Percentiles rank a stretch among this genome's conserved stretches.
These are phyloP conservation scores for Rostratula benghalensis DNA, from an alignment of 2,113 vertebrate species.

Conservation along the genomic window DNA sequence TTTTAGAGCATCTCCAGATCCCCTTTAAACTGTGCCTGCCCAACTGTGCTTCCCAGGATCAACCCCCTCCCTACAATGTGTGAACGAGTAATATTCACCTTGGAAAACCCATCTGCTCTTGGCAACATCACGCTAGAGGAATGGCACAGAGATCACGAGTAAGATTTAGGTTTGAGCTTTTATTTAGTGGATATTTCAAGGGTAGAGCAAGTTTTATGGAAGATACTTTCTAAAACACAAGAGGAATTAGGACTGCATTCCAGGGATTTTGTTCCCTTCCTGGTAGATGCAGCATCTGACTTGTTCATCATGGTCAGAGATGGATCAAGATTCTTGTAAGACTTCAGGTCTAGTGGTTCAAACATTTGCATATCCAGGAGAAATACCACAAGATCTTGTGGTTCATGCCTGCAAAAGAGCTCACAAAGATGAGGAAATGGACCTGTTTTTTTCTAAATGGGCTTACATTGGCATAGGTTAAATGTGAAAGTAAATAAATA, in stretches of 20 bases:
- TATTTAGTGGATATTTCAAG: neutral
- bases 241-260: neutral
- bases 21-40: neutral
- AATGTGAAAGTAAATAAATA: neutral
- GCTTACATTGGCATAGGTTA: neutral
- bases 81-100: neutral
- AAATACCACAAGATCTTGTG: neutral
- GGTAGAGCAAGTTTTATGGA: neutral
- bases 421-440: neutral
- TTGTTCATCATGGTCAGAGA: neutral
- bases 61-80: neutral
- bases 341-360: neutral
- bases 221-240: neutral
- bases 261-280: neutral
- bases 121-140: rapidly evolving
- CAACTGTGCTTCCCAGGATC: neutral
- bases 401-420: neutral
- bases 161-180: neutral
- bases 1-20: neutral
- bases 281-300: neutral
- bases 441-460: neutral
- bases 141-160: rapidly evolving
- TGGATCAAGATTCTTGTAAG: neutral
- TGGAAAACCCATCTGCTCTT: neutral
- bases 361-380: neutral